Evolutionary conservation across 2,888 invertebrate species (phyloP).

Genomic region (Mythimna ferrago): DNA sequence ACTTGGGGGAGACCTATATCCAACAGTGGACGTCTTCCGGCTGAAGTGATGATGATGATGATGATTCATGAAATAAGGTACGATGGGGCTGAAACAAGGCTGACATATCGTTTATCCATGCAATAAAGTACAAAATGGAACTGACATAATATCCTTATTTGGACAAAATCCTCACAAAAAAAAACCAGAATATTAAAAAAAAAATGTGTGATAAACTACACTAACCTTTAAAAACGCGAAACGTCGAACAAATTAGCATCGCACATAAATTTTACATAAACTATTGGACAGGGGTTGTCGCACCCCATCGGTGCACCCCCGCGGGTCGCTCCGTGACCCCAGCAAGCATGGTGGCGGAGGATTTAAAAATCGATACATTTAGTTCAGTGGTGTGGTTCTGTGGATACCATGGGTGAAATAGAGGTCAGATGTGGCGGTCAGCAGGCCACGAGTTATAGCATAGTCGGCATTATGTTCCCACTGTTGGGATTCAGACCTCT

Average conservation of each 20-base stretch:
- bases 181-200: too few species aligned
- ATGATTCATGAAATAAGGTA: too few species aligned
- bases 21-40: too few species aligned
- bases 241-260: conserved; percentile 51
- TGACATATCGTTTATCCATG: too few species aligned
- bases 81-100: too few species aligned
- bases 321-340: conserved; percentile 63
- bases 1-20: too few species aligned
- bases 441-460: not conserved
- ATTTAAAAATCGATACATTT: conserved; percentile 71
- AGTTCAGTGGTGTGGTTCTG: conserved; percentile 23
- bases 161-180: too few species aligned
- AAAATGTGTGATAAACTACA: conserved; percentile 1
- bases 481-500: too few species aligned
- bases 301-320: conserved; percentile 74
- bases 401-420: conserved; percentile 7
- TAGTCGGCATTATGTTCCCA: too few species aligned
- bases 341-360: conserved; percentile 70
- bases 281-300: conserved; percentile 68
- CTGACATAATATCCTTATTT: too few species aligned
- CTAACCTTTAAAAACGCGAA: conserved; percentile 34
- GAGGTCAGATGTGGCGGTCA: conserved; percentile 51
- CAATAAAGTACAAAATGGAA: too few species aligned
- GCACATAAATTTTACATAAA: conserved; percentile 71
- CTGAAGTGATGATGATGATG: too few species aligned